These are phyloP conservation scores for Myopa tessellatipennis DNA, from an alignment of 2,888 invertebrate species.

Conservation along the genomic window DNA sequence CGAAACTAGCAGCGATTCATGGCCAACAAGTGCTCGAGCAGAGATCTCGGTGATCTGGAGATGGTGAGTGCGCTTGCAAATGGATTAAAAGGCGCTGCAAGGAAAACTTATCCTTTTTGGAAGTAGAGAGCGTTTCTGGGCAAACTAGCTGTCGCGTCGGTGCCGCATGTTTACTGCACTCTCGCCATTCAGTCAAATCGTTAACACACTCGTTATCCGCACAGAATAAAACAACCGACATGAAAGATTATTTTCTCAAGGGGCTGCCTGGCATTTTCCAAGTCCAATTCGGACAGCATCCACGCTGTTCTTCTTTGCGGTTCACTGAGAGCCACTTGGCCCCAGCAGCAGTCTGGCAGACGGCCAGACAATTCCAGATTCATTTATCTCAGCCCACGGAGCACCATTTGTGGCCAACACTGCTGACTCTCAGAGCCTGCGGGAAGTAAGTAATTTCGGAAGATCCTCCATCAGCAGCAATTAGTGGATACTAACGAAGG, in stretches of 20 bases:
- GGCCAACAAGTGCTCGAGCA: neutral
- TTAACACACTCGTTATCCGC: neutral
- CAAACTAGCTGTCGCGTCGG: neutral
- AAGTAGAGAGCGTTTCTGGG: neutral
- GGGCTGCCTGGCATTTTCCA: neutral
- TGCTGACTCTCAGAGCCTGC: neutral
- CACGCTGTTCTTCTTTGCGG: neutral
- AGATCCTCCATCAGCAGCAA: neutral
- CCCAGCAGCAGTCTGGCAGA: too few relatives aligned
- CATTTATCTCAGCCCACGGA: conserved; percentile 16
- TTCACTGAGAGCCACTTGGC: neutral
- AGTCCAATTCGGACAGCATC: neutral
- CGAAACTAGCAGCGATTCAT: neutral
- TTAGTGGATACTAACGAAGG: neutral
- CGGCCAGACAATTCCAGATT: neutral
- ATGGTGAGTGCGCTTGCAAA: neutral
- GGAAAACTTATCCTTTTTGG: neutral
- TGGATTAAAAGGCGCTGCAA: neutral
- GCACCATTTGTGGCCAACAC: neutral
- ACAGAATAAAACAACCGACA: neutral
- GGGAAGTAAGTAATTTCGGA: conserved; percentile 1
- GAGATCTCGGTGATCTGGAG: neutral
- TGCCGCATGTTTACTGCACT: too few relatives aligned
- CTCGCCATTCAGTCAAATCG: neutral
- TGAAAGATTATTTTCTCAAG: conserved; percentile 4